These are phyloP conservation scores for Agrilus cyanescens DNA, from an alignment of 2,888 invertebrate species.

Conservation along the genomic window DNA sequence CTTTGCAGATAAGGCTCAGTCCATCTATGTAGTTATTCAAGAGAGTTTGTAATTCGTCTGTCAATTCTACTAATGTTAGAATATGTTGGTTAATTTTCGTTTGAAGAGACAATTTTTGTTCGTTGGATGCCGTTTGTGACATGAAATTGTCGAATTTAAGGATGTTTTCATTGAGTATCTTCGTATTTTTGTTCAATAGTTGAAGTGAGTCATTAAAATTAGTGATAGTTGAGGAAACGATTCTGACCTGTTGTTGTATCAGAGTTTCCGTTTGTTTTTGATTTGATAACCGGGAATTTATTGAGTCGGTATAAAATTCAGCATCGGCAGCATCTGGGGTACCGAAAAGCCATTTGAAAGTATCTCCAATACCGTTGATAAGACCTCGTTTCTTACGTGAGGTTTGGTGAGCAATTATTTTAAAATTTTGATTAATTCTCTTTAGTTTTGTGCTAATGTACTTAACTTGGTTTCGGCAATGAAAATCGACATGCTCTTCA, in stretches of 20 bases:
- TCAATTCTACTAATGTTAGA: not conserved
- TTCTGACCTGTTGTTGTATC: conserved; percentile 17
- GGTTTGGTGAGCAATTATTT: not conserved
- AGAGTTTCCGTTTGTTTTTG: conserved; percentile 13
- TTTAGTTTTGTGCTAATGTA: not conserved
- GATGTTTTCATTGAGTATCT: not conserved
- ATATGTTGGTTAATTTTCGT: not conserved
- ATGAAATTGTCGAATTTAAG: not conserved
- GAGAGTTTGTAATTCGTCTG: not conserved
- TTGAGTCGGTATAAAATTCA: conserved; percentile 12
- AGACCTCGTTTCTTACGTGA: conserved; percentile 4
- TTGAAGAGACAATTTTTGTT: not conserved
- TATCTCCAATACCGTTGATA: too few species aligned
- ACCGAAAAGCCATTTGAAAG: conserved; percentile 12
- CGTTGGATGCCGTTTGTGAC: too few species aligned
- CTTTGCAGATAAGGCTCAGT: not conserved
- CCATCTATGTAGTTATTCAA: not conserved
- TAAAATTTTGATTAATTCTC: not conserved
- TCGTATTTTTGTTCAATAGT: conserved; percentile 9
- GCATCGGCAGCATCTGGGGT: conserved; percentile 16
- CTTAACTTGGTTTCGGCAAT: not conserved
- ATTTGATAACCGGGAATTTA: conserved; percentile 9
- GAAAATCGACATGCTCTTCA: not conserved
- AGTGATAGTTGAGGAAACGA: conserved; percentile 15
- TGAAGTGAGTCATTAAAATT: conserved; percentile 14